Percentiles rank a stretch among this genome's conserved stretches.
phyloP scores from a whole-genome alignment of 2,797 vertebrate species.

The Emys orbicularis region DNA sequence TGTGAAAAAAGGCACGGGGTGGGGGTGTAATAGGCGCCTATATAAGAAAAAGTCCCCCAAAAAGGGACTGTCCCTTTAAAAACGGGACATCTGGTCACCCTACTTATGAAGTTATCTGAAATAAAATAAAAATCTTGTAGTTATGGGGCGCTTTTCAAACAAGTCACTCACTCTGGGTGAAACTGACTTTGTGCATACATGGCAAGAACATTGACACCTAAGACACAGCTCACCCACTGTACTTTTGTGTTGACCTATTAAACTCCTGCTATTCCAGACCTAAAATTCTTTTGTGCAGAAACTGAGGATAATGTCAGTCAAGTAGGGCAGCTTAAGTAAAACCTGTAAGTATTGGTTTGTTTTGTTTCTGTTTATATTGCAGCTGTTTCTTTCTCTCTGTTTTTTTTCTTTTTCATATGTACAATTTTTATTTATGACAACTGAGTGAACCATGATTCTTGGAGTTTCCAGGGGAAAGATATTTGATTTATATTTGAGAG shows the following conservation, averaged over 20 bases:
- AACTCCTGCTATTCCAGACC: neutral
- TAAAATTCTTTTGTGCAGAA: neutral
- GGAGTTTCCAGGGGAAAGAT: constrained; percentile 5
- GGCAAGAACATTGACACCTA: neutral
- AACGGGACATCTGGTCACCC: too few relatives aligned
- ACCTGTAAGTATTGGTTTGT: neutral
- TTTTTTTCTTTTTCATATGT: neutral
- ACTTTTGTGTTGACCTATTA: neutral
- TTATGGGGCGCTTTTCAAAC: neutral
- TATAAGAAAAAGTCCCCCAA: too few relatives aligned
- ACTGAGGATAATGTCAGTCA: neutral
- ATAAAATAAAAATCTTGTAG: neutral
- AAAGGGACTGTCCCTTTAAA: too few relatives aligned
- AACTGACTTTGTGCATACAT: neutral
- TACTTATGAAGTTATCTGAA: neutral
- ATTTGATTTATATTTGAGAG: constrained; percentile 16
- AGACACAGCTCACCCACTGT: neutral
- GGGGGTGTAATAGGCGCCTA: too few relatives aligned
- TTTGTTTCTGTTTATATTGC: neutral
- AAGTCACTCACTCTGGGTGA: neutral
- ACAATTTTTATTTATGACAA: neutral
- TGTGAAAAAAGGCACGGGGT: too few relatives aligned
- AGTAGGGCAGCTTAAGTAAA: neutral
- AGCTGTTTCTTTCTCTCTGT: neutral
- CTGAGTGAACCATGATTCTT: neutral